A percentile compares a stretch with the other conserved stretches of the same genome.
These are phyloP conservation scores for Neria commutata DNA, from an alignment of 2,888 invertebrate genomes.

Conservation along the genomic window DNA sequence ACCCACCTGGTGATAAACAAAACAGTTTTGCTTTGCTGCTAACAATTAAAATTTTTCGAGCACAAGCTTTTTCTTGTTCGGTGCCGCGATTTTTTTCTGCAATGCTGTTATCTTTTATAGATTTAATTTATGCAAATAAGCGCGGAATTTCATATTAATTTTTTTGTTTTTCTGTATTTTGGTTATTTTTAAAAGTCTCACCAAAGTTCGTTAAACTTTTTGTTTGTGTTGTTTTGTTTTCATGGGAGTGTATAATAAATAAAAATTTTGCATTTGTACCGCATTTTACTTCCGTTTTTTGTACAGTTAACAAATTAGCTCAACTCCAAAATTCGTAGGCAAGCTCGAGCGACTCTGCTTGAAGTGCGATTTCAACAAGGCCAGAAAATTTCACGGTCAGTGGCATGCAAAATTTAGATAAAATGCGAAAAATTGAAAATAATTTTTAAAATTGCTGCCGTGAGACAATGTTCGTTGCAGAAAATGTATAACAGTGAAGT, in stretches of 20 bases:
- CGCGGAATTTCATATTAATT: background rate
- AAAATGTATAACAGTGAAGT: no score
- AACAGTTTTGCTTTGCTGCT: background rate
- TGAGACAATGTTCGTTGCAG: no score
- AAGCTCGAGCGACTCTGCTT: background rate
- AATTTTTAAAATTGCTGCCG: no score
- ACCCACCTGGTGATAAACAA: no score
- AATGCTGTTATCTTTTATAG: background rate
- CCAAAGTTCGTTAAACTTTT: slow-evolving; percentile 1
- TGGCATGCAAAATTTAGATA: background rate
- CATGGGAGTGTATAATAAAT: no score
- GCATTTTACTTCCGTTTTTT: background rate
- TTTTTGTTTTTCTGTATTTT: background rate
- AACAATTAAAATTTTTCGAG: no score
- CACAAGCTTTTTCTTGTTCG: no score
- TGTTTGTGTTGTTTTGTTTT: background rate
- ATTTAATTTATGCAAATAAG: background rate
- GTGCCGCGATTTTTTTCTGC: no score
- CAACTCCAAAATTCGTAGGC: background rate
- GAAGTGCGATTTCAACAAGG: background rate
- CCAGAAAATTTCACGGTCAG: slow-evolving; percentile 3
- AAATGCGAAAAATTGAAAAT: background rate
- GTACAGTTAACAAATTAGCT: background rate
- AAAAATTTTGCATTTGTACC: slow-evolving; percentile 1
- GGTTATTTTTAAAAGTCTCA: background rate